phyloP scores from a whole-genome alignment of 64 coral and sea anemone species.

The Montipora efflorescens region DNA sequence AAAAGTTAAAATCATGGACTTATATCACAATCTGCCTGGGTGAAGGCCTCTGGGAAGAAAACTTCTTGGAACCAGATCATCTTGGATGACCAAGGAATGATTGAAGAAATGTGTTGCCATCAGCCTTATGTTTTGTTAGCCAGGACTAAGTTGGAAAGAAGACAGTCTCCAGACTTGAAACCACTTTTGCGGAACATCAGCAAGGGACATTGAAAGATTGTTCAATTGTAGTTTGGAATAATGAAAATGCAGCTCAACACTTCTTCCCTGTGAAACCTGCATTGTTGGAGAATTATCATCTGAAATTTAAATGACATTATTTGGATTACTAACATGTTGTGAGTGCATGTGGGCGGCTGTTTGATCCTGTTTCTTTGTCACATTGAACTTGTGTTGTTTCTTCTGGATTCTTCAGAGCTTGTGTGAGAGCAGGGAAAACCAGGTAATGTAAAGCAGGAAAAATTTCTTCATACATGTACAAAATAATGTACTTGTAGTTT shows the following conservation, averaged over 20 bases:
- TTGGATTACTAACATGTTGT: not conserved
- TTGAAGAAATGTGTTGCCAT: conserved; percentile 40
- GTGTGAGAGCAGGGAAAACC: not conserved
- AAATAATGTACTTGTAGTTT: no score
- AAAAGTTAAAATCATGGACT: conserved; percentile 11
- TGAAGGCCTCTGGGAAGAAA: not conserved
- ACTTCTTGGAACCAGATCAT: conserved; percentile 26
- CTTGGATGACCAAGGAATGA: not conserved
- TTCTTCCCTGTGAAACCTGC: not conserved
- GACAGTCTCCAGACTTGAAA: not conserved
- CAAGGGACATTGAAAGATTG: conserved; percentile 23
- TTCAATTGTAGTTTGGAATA: not conserved
- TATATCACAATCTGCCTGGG: conserved; percentile 10
- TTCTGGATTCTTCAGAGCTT: conserved; percentile 44
- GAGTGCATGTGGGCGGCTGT: not conserved
- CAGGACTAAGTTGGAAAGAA: conserved; percentile 9
- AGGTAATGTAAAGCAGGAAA: not conserved
- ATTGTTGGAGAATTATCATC: not conserved
- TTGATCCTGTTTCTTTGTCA: not conserved
- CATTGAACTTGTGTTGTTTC: conserved; percentile 27
- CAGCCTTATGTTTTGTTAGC: conserved; percentile 52
- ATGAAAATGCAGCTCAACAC: no score
- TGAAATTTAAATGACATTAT: not conserved
- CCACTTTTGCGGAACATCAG: not conserved
- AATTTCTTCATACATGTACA: no score